A percentile compares a stretch with the other conserved stretches of the same genome.
Conservation (phyloP, 1,140 invertebrate genomes). For the Adoxophyes honmai region DNA sequence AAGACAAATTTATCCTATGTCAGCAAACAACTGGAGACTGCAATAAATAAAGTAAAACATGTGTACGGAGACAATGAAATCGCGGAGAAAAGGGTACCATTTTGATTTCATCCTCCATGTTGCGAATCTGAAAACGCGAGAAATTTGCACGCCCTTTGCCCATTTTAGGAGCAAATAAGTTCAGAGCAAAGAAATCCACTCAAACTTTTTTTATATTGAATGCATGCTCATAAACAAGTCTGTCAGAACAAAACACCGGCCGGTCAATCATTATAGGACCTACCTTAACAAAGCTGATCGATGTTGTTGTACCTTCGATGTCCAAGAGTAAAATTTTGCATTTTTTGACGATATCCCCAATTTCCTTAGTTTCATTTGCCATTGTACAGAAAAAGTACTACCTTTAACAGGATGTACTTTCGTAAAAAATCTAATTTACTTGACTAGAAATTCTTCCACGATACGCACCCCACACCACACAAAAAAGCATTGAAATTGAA, state of each 20-base stretch:
- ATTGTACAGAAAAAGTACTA: slow-evolving; percentile 46
- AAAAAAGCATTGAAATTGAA: slow-evolving; percentile 71
- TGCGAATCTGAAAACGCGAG: slow-evolving; percentile 66
- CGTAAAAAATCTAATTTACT: slow-evolving; percentile 46
- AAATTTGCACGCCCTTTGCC: slow-evolving; percentile 44
- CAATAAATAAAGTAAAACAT: too few species aligned
- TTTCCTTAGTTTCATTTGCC: slow-evolving; percentile 65
- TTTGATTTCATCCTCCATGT: slow-evolving; percentile 75
- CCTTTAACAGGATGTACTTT: slow-evolving; percentile 49
- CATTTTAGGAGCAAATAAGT: not conserved
- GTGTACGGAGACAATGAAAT: slow-evolving; percentile 30
- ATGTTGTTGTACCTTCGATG: slow-evolving; percentile 75
- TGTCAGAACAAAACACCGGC: slow-evolving; percentile 70
- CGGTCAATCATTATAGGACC: slow-evolving; percentile 63
- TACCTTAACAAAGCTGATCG: slow-evolving; percentile 77
- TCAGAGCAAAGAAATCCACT: not conserved
- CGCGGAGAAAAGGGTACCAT: slow-evolving; percentile 61
- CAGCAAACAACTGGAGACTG: too few species aligned
- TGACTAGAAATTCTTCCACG: slow-evolving; percentile 67
- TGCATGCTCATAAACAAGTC: slow-evolving; percentile 37
- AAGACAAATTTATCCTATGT: too few species aligned
- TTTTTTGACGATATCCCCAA: slow-evolving; percentile 67
- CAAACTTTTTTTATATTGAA: not conserved
- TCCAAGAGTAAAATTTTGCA: slow-evolving; percentile 71
- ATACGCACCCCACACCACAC: slow-evolving; percentile 62